A percentile compares a stretch with the other conserved stretches of the same genome.
These are phyloP conservation scores for Lophius piscatorius DNA, from an alignment of 2,113 vertebrate species.

Conservation along the genomic window DNA sequence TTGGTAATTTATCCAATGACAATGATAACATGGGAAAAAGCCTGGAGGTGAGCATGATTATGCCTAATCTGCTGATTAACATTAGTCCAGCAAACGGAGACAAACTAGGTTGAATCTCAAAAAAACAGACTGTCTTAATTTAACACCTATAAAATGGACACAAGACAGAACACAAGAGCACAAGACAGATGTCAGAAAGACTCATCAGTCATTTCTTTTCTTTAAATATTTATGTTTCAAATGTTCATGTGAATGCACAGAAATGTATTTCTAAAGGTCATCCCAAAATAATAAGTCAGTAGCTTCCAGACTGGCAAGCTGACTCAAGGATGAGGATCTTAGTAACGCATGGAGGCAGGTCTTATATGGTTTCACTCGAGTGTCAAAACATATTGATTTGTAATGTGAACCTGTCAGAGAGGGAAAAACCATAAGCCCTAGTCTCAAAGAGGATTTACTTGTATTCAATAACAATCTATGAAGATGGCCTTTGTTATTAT, in stretches of 20 bases:
- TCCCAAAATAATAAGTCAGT: not conserved
- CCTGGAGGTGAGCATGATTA: slow-evolving; percentile 5
- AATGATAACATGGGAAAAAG: not conserved
- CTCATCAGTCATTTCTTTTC: not conserved
- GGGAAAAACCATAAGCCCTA: slow-evolving; percentile 47
- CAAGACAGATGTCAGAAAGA: too few relatives aligned
- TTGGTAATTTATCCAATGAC: too few relatives aligned
- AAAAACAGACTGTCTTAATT: too few relatives aligned
- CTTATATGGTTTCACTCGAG: slow-evolving; percentile 47
- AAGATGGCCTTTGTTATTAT: slow-evolving; percentile 37
- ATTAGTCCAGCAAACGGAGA: slow-evolving; percentile 30
- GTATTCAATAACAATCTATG: slow-evolving; percentile 36
- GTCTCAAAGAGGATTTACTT: slow-evolving; percentile 51
- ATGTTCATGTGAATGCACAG: slow-evolving; percentile 13
- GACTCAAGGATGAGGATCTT: slow-evolving; percentile 38
- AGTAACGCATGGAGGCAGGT: slow-evolving; percentile 34
- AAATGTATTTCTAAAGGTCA: not conserved
- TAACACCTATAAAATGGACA: slow-evolving; percentile 21
- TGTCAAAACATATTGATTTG: slow-evolving; percentile 72
- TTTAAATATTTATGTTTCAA: not conserved
- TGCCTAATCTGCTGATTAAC: slow-evolving; percentile 28
- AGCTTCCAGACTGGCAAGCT: slow-evolving; percentile 17
- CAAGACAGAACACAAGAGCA: slow-evolving; percentile 4
- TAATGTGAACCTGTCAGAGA: slow-evolving; percentile 36
- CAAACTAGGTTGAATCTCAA: too few relatives aligned